A percentile compares a stretch with the other conserved stretches of the same genome.
These are phyloP conservation scores for Eleutherodactylus coqui DNA, from an alignment of 2,797 vertebrate genomes.

Conservation along the genomic window DNA sequence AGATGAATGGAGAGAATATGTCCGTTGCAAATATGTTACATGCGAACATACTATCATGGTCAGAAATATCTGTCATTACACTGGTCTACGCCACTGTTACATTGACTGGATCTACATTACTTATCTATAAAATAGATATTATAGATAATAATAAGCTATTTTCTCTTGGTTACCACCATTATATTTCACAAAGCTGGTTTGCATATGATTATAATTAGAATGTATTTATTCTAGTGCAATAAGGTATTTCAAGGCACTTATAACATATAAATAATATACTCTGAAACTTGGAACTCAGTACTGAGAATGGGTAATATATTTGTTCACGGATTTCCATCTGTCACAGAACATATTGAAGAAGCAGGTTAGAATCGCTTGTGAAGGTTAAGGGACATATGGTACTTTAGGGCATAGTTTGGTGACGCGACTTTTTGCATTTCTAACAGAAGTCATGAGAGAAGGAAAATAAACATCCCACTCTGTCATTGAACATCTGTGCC, in stretches of 20 bases:
- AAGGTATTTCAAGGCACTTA: neutral
- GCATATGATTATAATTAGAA: neutral
- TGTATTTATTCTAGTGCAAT: neutral
- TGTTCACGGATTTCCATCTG: conserved; percentile 36
- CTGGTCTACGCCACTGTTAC: no score
- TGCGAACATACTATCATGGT: no score
- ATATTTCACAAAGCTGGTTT: neutral
- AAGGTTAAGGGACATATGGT: conserved; percentile 51
- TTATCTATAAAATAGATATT: no score
- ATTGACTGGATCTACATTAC: no score
- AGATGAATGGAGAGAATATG: no score
- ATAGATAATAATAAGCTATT: neutral
- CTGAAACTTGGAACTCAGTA: neutral
- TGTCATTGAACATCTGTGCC: conserved; percentile 58
- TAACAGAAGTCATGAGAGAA: conserved; percentile 40
- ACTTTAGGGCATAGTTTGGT: conserved; percentile 46
- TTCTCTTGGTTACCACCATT: neutral
- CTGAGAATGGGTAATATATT: conserved; percentile 1
- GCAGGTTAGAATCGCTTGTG: conserved; percentile 24
- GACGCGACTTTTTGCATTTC: conserved; percentile 50
- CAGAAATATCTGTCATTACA: no score
- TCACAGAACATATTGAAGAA: conserved; percentile 40
- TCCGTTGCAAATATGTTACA: no score
- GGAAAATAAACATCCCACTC: conserved; percentile 35
- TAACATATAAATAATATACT: neutral